Conservation (phyloP, 2,113 vertebrate species). For the Otolemur garnettii region DNA sequence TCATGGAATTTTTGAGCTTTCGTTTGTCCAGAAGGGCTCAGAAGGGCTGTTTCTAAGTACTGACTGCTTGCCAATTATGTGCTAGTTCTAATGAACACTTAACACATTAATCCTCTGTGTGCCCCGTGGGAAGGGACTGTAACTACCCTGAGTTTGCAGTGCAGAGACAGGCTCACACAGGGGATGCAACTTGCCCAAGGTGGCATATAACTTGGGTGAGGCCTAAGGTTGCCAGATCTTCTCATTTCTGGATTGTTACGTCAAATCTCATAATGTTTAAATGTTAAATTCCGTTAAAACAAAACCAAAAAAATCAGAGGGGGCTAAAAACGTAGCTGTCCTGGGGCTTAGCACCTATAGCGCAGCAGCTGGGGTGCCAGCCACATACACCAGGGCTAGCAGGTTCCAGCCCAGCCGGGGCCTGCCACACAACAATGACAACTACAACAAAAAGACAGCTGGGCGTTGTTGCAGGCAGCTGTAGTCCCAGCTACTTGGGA, state of each 20-base stretch:
- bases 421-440: too few relatives aligned
- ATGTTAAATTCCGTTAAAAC: not conserved
- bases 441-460: too few relatives aligned
- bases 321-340: not conserved
- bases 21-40: not conserved
- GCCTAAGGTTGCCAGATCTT: not conserved
- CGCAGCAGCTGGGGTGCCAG: too few relatives aligned
- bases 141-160: not conserved
- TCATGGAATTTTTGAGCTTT: not conserved
- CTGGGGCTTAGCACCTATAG: not conserved
- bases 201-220: not conserved
- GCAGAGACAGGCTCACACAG: not conserved
- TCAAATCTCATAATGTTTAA: constrained; percentile 1
- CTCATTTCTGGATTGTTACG: not conserved
- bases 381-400: too few relatives aligned
- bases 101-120: not conserved
- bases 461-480: too few relatives aligned
- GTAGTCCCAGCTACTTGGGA: too few relatives aligned
- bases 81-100: not conserved
- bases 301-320: not conserved
- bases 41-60: not conserved
- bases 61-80: not conserved
- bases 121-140: not conserved
- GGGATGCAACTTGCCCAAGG: not conserved
- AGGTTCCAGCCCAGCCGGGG: too few relatives aligned